Conservation (phyloP, 1,140 invertebrate species). For the Anoplolepis gracilipes region DNA sequence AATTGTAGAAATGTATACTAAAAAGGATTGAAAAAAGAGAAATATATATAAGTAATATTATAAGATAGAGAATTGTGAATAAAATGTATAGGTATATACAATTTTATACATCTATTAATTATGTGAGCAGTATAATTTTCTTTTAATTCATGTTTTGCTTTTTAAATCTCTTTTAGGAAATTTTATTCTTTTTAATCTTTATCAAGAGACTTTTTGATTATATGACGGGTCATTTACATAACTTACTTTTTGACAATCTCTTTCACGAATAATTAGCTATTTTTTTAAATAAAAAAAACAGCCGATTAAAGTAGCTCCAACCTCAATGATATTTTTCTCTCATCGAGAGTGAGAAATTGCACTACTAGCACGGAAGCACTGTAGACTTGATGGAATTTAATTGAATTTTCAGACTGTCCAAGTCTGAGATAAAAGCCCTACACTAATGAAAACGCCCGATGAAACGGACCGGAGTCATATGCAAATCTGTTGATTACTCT, state of each 20-base stretch:
- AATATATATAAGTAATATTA: too few species aligned
- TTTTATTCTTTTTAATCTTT: background rate
- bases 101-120: background rate
- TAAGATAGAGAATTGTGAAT: background rate
- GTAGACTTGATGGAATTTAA: constrained; percentile 57
- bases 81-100: background rate
- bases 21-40: too few species aligned
- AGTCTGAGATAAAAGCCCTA: constrained; percentile 16
- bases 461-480: constrained; percentile 67
- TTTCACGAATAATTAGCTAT: background rate
- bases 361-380: background rate
- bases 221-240: background rate
- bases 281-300: background rate
- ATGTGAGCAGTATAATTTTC: background rate
- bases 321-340: constrained; percentile 20
- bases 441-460: constrained; percentile 44
- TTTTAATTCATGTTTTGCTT: background rate
- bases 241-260: constrained; percentile 1
- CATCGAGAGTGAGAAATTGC: background rate
- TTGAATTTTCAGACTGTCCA: constrained; percentile 69
- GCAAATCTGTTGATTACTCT: constrained; percentile 76
- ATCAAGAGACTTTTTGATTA: background rate
- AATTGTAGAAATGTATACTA: background rate
- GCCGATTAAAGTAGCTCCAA: background rate
- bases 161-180: background rate